Base-by-base conservation (phyloP, 2,797 vertebrate genomes). In the Acipenser oxyrinchus region DNA sequence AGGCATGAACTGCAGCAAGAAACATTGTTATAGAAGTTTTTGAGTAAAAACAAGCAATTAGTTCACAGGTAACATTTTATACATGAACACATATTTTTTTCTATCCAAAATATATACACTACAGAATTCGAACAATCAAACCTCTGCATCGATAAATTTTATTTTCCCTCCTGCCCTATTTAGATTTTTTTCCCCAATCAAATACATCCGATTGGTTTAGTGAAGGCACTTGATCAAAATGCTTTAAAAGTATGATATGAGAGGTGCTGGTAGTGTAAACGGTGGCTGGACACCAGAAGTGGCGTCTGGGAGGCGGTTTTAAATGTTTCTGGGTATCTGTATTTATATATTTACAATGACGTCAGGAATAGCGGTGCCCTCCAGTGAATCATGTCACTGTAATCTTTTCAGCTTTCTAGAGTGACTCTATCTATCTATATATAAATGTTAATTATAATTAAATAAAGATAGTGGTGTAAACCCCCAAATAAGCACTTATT, bases 1-100 rank as follows among this genome's bases (percentile, higher is more conserved):
- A 67, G 86, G 84, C 84, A 90, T 82, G 83, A 84, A 88, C 89
- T 87, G 86, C 85, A 90, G 89, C 87, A 89, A 84, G 70, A 84
- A 83, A 83, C 80, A 83, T 83, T 87, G 81, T 76, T 76, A 81
- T 76, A 84, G 37, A 37, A 37, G 37, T 37, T 37, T 37, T 37
- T 37, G 37, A 37, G 37, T 37, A 37, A 37, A 37, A 37, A 37
- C 37, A 37, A 37, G 37, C 11, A 74, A 53, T 70, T 63, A 68
- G 61, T 63, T 62, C 66, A 66, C 12, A 70, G 23, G 66, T 62
- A 15, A 63, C 49, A 70, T 51, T 66, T 62, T 51, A 49, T 51
- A 60, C 62, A 69, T 51, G 70, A 69, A 71, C 71, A 67, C 57
- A 64, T 64, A 51, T 52, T 57, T 48, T 81, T 78, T 79, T 79